These are phyloP conservation scores for Pogonomyrmex californicus DNA, from an alignment of 1,140 invertebrate species.

Conservation along the genomic window DNA sequence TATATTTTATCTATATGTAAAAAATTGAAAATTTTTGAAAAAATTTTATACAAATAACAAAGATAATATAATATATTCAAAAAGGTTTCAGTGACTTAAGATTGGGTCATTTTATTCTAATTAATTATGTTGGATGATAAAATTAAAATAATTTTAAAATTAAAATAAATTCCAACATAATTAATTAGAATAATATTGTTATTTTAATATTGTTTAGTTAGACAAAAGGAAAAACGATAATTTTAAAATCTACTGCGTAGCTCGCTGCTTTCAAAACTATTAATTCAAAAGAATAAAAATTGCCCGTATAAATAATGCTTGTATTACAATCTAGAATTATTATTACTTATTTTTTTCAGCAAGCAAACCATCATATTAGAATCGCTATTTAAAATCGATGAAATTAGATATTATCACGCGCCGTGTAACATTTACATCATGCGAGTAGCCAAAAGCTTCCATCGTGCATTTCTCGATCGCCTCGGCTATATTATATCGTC, in stretches of 20 bases:
- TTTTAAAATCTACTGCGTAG: neutral
- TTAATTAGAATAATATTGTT: neutral
- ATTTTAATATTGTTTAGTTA: too few species aligned
- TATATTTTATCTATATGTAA: neutral
- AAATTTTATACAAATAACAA: neutral
- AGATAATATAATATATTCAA: neutral
- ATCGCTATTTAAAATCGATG: neutral
- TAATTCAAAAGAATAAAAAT: neutral
- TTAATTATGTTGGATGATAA: neutral
- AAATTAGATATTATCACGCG: slow-evolving; percentile 2
- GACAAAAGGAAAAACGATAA: neutral
- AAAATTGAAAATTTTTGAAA: neutral
- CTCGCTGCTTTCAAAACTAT: neutral
- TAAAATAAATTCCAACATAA: neutral
- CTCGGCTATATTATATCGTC: neutral
- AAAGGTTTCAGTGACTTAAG: neutral
- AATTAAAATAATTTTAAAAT: neutral
- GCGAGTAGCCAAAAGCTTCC: slow-evolving; percentile 16
- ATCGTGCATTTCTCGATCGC: slow-evolving; percentile 22
- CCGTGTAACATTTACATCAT: neutral
- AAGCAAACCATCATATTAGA: neutral
- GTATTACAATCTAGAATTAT: neutral
- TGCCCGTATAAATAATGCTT: too few species aligned
- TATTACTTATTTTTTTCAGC: too few species aligned
- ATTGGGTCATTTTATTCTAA: neutral